Evolutionary conservation across 2,888 invertebrate species (phyloP).

Genomic region (Sympetrum striolatum): DNA sequence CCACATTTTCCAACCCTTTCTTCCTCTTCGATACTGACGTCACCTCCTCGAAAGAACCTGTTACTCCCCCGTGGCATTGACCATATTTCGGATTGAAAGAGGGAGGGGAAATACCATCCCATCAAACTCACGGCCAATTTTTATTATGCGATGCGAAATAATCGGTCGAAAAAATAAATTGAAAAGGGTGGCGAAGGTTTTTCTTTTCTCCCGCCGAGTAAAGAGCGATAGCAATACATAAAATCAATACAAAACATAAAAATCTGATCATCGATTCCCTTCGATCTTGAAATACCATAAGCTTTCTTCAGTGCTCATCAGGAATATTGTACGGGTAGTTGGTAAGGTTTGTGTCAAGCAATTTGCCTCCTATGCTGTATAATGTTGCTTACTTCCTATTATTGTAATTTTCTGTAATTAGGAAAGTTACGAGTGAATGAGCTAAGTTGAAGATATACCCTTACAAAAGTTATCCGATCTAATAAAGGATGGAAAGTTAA

Average conservation of each 20-base stretch:
- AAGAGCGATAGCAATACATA: background rate
- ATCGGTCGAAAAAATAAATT: background rate
- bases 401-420: too few species aligned
- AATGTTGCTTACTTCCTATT: too few species aligned
- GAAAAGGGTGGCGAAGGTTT: background rate
- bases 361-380: too few species aligned
- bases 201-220: background rate
- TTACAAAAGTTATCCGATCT: too few species aligned
- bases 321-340: too few species aligned
- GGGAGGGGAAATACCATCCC: background rate
- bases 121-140: background rate
- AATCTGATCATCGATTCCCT: background rate
- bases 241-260: background rate
- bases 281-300: background rate
- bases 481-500: too few species aligned
- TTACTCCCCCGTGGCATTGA: background rate
- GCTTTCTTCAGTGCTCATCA: too few species aligned
- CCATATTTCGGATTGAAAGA: background rate
- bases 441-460: too few species aligned
- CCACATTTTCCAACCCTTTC: background rate
- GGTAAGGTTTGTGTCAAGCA: too few species aligned
- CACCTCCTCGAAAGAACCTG: background rate
- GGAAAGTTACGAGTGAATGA: too few species aligned
- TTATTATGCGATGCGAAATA: background rate
- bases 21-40: background rate